phyloP scores from a whole-genome alignment of 2,888 invertebrate species.

The Biston betularia region DNA sequence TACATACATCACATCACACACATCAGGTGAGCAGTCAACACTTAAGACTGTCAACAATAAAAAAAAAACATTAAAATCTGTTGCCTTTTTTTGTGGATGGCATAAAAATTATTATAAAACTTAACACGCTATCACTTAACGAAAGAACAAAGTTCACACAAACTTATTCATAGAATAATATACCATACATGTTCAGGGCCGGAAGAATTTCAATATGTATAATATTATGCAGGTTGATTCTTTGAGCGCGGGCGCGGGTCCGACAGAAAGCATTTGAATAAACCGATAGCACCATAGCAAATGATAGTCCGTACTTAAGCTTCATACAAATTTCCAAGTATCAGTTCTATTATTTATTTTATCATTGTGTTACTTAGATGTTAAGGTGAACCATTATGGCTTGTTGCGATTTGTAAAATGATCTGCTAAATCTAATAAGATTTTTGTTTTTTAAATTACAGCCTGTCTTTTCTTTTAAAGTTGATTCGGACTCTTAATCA shows the following conservation, averaged over 20 bases:
- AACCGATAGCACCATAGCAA: constrained; percentile 72
- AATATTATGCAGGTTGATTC: constrained; percentile 85
- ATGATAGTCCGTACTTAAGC: neutral
- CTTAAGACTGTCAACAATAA: too few relatives aligned
- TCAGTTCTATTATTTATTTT: neutral
- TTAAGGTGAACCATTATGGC: too few relatives aligned
- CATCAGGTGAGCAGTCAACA: too few relatives aligned
- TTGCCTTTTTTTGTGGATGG: neutral
- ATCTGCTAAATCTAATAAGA: too few relatives aligned
- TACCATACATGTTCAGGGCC: constrained; percentile 71
- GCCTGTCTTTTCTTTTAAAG: too few relatives aligned
- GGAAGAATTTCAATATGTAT: constrained; percentile 84
- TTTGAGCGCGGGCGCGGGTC: constrained; percentile 81
- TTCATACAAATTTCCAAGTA: neutral
- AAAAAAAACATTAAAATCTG: neutral
- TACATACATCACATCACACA: too few relatives aligned
- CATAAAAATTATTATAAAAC: neutral
- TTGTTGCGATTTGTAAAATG: too few relatives aligned
- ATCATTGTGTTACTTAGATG: too few relatives aligned
- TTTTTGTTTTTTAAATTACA: too few relatives aligned
- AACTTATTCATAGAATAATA: constrained; percentile 81
- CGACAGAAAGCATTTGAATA: constrained; percentile 83
- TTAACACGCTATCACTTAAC: constrained; percentile 42
- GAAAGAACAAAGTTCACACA: constrained; percentile 52
- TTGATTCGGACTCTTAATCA: too few relatives aligned